Evolutionary conservation across 1,140 invertebrate species (phyloP).

Genomic region (Drosophila chauvacae): DNA sequence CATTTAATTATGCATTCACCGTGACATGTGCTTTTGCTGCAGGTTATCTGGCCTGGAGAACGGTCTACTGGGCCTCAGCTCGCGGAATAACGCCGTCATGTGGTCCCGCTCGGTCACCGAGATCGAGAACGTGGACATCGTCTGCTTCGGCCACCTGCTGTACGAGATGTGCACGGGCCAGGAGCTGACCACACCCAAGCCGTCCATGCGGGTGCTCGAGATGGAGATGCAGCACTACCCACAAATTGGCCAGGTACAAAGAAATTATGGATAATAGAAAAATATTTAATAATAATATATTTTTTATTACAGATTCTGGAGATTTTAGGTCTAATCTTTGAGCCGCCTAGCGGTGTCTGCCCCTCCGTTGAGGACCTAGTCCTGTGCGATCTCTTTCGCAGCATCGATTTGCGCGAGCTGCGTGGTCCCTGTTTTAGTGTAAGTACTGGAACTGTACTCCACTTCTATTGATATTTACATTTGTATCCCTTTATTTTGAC

Average conservation of each 20-base stretch:
- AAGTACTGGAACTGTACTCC: slow-evolving; percentile 46
- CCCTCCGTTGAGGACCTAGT: slow-evolving; percentile 92
- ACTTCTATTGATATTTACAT: no score
- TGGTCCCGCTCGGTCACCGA: slow-evolving; percentile 86
- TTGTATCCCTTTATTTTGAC: neutral
- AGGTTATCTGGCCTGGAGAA: slow-evolving; percentile 94
- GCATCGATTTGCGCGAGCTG: slow-evolving; percentile 94
- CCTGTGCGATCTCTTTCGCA: slow-evolving; percentile 92
- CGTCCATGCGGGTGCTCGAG: slow-evolving; percentile 89
- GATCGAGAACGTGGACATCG: slow-evolving; percentile 88
- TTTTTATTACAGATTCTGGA: slow-evolving; percentile 88
- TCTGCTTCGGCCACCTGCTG: slow-evolving; percentile 93
- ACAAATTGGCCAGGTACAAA: slow-evolving; percentile 86
- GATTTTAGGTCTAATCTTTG: slow-evolving; percentile 93
- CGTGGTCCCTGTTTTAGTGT: slow-evolving; percentile 87
- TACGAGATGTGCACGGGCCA: slow-evolving; percentile 96
- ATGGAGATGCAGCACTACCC: slow-evolving; percentile 90
- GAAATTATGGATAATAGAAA: no score
- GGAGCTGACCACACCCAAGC: slow-evolving; percentile 90
- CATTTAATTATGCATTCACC: slow-evolving; percentile 57
- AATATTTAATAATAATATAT: neutral
- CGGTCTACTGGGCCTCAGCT: slow-evolving; percentile 91
- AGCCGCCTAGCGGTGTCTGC: slow-evolving; percentile 87
- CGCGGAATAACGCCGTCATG: slow-evolving; percentile 86
- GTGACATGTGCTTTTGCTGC: slow-evolving; percentile 31